Evolutionary conservation across 64 coral and sea anemone species (phyloP).

Genomic region (Montipora efflorescens): DNA sequence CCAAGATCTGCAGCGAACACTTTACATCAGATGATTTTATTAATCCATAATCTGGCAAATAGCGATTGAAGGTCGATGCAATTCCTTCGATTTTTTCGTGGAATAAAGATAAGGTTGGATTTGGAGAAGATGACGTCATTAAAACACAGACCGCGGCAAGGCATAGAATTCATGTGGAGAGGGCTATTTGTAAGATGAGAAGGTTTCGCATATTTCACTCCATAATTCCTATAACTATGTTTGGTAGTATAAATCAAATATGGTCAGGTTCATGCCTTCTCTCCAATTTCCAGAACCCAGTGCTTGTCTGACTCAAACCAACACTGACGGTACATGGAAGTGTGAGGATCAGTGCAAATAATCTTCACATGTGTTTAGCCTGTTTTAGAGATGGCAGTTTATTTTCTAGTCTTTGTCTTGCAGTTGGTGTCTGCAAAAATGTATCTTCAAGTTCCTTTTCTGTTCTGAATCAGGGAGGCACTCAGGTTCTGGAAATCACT

Average conservation of each 20-base stretch:
- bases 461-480: too few relatives aligned
- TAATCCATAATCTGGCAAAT: conserved; percentile 53
- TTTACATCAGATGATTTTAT: conserved; percentile 38
- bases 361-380: too few relatives aligned
- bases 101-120: not conserved
- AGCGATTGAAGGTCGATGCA: conserved; percentile 42
- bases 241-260: conserved; percentile 65
- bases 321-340: too few relatives aligned
- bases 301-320: not conserved
- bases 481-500: too few relatives aligned
- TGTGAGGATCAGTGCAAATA: too few relatives aligned
- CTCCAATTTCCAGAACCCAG: conserved; percentile 58
- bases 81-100: conserved; percentile 71
- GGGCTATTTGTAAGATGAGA: conserved; percentile 55
- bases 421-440: too few relatives aligned
- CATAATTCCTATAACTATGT: conserved; percentile 52
- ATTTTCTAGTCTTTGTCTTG: too few relatives aligned
- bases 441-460: too few relatives aligned
- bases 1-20: conserved; percentile 71
- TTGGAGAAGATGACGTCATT: too few relatives aligned
- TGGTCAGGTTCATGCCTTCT: conserved; percentile 55
- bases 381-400: too few relatives aligned
- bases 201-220: conserved; percentile 59
- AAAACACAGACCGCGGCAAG: conserved; percentile 43
- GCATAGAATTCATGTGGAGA: conserved; percentile 64